Base-by-base conservation (phyloP, 2,888 invertebrate genomes). In the Unio pictorum region DNA sequence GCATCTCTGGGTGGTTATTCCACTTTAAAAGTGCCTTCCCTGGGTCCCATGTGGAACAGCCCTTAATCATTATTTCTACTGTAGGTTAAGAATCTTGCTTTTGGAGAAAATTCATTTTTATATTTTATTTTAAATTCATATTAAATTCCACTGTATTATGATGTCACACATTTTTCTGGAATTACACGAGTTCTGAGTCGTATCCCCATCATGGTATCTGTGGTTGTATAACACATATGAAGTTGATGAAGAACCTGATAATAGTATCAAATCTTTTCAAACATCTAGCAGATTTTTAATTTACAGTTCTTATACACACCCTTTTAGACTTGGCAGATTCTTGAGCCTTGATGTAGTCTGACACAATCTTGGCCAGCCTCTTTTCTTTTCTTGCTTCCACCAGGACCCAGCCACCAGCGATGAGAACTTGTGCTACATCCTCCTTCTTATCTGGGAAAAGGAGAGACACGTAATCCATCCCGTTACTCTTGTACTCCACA, bases 341-440 rank as follows among this genome's bases (percentile, higher is more conserved):
- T 90, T 98, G 95, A 61, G 97, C 96, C 70, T 93, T 93, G 87
- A 93, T 93, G 91, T 98, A 98, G 85, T 96, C 95, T 60, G 92
- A 92, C 73, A 95, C 89, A 93, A 94, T 85, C 64, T 91, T 93
- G 74, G 94, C 93, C 78, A 98, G 93, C 82, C 96, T 93, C 78
- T 93, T 94, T 87, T 97, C 97, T 81, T 95, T 94, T 76, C 94
- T 92, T 30, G 72, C 76, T 71, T 97, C 97, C 79, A 95, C 94
- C 74, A 97, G 90, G 61, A 97, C 93, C 71, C 95, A 92, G 2
- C 99, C 99, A 81, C 97, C 96, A 72, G 93, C 92, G 71, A 99
- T 93, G 75, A 99, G 92, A 80, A 93, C 93, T 91, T 95, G 94
- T 63, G 93, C 93, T 76, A 95, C 90, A 86, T 95, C 95, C 56